These are phyloP conservation scores for Corythaixoides concolor DNA, from an alignment of 2,113 vertebrate genomes.

Conservation along the genomic window DNA sequence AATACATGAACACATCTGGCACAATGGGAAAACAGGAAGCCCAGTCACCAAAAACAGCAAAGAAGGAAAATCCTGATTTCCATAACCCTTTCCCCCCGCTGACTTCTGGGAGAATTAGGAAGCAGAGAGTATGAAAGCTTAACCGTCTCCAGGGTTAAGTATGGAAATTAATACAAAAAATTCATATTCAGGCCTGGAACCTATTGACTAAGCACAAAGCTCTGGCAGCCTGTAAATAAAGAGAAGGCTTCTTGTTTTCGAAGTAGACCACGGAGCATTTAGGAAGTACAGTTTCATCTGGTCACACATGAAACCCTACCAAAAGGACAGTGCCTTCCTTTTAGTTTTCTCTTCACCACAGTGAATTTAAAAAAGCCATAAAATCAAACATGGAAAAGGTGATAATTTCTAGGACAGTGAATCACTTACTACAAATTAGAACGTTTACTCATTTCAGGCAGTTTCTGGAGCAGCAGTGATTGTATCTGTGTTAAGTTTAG, in stretches of 20 bases:
- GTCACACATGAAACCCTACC: background rate
- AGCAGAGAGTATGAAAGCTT: background rate
- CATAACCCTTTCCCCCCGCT: background rate
- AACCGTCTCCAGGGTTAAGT: background rate
- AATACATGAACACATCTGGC: background rate
- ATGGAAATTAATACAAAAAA: background rate
- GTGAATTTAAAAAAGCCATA: background rate
- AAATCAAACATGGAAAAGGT: background rate
- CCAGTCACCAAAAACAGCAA: background rate
- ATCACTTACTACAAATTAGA: background rate
- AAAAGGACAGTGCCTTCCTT: background rate
- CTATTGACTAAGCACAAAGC: background rate
- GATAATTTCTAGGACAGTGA: background rate
- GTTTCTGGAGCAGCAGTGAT: background rate
- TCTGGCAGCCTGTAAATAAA: background rate
- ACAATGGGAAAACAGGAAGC: constrained; percentile 22
- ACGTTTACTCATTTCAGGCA: background rate
- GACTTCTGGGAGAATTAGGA: background rate
- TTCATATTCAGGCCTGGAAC: background rate
- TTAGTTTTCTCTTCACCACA: background rate
- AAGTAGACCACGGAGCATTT: background rate
- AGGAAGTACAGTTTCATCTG: background rate
- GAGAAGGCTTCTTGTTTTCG: background rate
- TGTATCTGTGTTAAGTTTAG: background rate
- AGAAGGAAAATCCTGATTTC: background rate